Base-by-base conservation (phyloP, 2,797 vertebrate species). In the Spea hammondii region DNA sequence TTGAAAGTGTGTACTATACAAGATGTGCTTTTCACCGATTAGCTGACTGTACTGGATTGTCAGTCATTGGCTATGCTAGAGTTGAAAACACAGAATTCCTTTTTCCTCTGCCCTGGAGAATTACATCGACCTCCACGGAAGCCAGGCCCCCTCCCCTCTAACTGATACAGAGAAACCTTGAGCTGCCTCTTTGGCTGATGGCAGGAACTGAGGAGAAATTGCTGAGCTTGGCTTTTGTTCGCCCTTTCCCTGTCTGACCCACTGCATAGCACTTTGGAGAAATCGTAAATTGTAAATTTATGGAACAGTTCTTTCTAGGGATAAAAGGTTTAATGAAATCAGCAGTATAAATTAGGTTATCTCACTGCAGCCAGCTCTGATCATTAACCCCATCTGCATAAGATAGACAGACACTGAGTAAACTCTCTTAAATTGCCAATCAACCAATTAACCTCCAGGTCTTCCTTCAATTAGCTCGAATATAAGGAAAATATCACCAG, bases 261-360 rank as follows among this genome's bases (percentile, higher is more conserved):
- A 54, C 74, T 81, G 74, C 79, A 77, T 50, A 73, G 77, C 64
- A 79, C 77, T 73, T 79, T 73, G 55, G 64, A 81, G 75, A 81
- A 81, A 81, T 76, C 62, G 48, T 81, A 81, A 81, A 81, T 72
- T 72, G 79, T 77, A 68, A 77, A 81, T 81, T 81, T 81, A 81
- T 81, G 76, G 74, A 77, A 76, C 62, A 53, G 47, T 62, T 72
- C 74, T 72, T 81, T 81, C 79, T 45, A 81, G 79, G 74, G 64
- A 77, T 77, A 68, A 81, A 81, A 72, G 13, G 64, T 48, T 62
- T 72, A 72, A 81, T 81, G 79, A 77, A 81, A 76, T 72, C 54
- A 67, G 62, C 68, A 67, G 48, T 81, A 77, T 77, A 81, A 68
- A 81, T 81, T 81, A 72, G 62, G 54, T 76, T 81, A 72, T 68